Evolutionary conservation across 2,797 vertebrate species (phyloP).

Genomic region (Phoxinus dragarum): DNA sequence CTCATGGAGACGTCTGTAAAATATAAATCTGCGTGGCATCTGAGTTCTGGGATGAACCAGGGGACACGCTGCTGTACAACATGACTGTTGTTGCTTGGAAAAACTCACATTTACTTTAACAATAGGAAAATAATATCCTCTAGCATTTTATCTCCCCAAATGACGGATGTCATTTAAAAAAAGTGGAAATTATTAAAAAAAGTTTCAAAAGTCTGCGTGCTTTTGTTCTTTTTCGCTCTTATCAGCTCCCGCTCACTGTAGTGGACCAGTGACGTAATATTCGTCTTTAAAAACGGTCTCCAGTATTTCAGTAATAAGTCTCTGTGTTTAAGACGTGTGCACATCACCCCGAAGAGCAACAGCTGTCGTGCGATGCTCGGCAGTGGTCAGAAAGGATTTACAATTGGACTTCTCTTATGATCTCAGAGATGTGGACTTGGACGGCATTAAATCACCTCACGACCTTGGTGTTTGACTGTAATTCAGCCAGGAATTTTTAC

Average conservation of each 20-base stretch:
- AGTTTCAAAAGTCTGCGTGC: too few species aligned
- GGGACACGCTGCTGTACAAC: not conserved
- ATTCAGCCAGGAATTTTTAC: not conserved
- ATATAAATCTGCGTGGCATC: not conserved
- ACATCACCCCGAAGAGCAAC: too few species aligned
- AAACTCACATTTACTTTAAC: not conserved
- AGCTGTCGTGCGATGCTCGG: too few species aligned
- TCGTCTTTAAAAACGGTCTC: too few species aligned
- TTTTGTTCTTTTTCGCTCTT: too few species aligned
- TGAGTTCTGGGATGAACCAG: too few species aligned
- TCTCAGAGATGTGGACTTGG: not conserved
- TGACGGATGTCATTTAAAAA: not conserved
- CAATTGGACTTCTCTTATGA: too few species aligned
- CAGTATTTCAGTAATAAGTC: too few species aligned
- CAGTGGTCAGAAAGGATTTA: too few species aligned
- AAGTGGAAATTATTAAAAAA: too few species aligned
- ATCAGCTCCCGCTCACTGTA: too few species aligned
- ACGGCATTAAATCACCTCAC: not conserved
- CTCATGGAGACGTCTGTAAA: not conserved
- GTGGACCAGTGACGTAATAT: too few species aligned
- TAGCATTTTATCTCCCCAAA: not conserved
- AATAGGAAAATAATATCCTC: not conserved
- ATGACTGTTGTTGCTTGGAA: not conserved
- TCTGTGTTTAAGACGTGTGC: not conserved
- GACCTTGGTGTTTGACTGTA: not conserved